Evolutionary conservation across 2,113 vertebrate genomes (phyloP).

Genomic region (Pristiophorus japonicus): DNA sequence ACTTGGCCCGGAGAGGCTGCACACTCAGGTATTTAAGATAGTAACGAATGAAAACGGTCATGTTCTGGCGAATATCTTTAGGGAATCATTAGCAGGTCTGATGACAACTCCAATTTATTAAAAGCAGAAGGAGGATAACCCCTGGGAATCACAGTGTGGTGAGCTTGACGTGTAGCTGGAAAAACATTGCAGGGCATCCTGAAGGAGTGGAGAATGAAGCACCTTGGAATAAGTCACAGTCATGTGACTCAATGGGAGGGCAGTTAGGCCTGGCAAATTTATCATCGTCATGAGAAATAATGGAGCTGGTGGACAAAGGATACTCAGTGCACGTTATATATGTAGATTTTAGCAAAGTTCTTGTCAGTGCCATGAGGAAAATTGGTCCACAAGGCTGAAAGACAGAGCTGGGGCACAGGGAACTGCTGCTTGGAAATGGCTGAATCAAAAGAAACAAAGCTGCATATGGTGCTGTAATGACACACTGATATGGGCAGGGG

Average conservation of each 20-base stretch:
- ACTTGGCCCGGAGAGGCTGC: neutral
- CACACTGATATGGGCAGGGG: neutral
- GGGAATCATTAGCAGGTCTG: neutral
- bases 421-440: neutral
- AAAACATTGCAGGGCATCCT: neutral
- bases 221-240: neutral
- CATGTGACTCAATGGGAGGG: neutral
- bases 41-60: neutral
- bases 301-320: neutral
- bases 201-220: neutral
- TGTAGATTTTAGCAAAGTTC: neutral
- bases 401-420: neutral
- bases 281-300: neutral
- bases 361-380: neutral
- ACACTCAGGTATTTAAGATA: neutral
- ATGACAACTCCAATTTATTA: slow-evolving; percentile 2
- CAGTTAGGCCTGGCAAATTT: neutral
- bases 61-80: neutral
- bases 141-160: neutral
- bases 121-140: neutral
- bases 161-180: neutral
- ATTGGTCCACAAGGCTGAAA: neutral
- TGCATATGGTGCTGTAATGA: neutral
- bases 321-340: neutral
- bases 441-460: neutral